phyloP scores from a whole-genome alignment of 2,888 invertebrate genomes.

The Trilocha varians region DNA sequence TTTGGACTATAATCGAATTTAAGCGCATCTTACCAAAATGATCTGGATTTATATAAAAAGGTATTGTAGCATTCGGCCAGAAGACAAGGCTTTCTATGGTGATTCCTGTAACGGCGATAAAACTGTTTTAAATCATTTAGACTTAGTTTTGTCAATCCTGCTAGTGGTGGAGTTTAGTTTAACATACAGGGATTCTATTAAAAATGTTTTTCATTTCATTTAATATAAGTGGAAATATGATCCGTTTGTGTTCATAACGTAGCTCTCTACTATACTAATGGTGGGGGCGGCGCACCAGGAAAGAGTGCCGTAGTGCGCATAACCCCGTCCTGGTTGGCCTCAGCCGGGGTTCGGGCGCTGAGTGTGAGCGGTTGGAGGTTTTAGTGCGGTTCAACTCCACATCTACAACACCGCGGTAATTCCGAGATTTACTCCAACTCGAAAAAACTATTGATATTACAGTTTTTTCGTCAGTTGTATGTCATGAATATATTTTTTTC shows the following conservation, averaged over 20 bases:
- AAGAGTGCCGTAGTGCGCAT: no score
- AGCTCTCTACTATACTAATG: constrained; percentile 4
- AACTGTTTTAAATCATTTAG: background rate
- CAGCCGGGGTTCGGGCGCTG: no score
- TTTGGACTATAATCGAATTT: no score
- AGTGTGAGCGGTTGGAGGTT: no score
- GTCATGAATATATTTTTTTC: no score
- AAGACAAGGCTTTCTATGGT: constrained; percentile 17
- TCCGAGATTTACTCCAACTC: no score
- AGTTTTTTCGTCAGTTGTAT: no score
- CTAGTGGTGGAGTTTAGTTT: background rate
- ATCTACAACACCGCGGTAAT: no score
- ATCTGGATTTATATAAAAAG: constrained; percentile 42
- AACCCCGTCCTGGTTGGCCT: no score
- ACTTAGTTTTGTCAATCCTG: background rate
- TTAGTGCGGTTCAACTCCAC: no score
- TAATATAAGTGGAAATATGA: background rate
- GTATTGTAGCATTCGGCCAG: constrained; percentile 52
- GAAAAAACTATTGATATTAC: no score
- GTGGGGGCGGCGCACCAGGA: no score
- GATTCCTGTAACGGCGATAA: constrained; percentile 10
- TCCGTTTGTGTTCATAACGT: background rate
- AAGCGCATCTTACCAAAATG: constrained; percentile 47
- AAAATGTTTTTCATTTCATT: background rate
- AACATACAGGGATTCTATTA: background rate